Base-by-base conservation (phyloP, 2,113 vertebrate species). In the Mastomys natalensis region DNA sequence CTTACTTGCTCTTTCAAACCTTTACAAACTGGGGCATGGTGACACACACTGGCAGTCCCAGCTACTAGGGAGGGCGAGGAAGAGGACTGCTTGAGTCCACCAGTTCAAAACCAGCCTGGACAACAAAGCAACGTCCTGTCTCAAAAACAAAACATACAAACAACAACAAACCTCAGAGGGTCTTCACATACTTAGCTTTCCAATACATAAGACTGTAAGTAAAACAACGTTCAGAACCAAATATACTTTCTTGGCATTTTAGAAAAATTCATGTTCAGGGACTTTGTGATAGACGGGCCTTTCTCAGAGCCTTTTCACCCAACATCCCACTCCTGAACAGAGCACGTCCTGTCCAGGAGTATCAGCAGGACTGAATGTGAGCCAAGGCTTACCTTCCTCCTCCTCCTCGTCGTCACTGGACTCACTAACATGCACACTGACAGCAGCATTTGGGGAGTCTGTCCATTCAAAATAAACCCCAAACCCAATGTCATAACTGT, bases 401-500 rank as follows among this genome's bases (percentile, higher is more conserved):
- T 99, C 99, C 48, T 99, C 99, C 0, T 99, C 99, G 22, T 99
- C 99, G 24, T 99, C 99, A 53, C 99, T 99, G 98, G 99, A 99
- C 98, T 99, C 99, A 1, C 99, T 99, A 98, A 99, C 99, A 45
- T 99, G 99, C 92, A 99, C 99, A 55, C 99, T 99, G 98, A 99
- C 99, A 1, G 99, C 98, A 40, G 99, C 99, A 29, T 99, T 99
- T 60, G 99, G 99, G 48, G 99, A 99, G 85, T 99, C 99, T 97
- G 99, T 99, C 99, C 99, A 99, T 99, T 99, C 99, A 98, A 99
- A 99, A 98, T 99, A 99, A 86, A 99, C 99, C 94, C 99, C 99
- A 98, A 99, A 99, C 97, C 99, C 99, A 98, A 99, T 99, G 99
- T 99, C 99, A 97, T 99, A 99, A 99, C 99, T 99, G 99, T 99